Evolutionary conservation across 2,113 vertebrate species (phyloP).

Genomic region (Pelvicachromis taeniatus): DNA sequence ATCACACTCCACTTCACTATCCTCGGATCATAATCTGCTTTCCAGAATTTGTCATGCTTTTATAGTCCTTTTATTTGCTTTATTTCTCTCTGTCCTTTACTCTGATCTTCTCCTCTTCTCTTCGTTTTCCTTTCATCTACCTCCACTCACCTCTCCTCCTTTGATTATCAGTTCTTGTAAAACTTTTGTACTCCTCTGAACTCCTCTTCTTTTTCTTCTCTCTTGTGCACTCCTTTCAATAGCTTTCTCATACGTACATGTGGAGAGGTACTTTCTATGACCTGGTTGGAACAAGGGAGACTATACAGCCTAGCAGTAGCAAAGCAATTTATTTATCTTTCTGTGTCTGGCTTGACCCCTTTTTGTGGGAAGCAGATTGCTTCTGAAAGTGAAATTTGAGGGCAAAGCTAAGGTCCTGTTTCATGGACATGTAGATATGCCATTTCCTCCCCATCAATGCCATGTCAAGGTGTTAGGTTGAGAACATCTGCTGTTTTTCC

Average conservation of each 20-base stretch:
- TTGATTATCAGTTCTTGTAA: background rate
- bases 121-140: background rate
- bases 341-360: slow-evolving; percentile 39
- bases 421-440: slow-evolving; percentile 11
- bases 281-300: slow-evolving; percentile 38
- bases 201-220: background rate
- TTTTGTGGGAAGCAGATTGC: slow-evolving; percentile 63
- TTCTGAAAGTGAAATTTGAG: slow-evolving; percentile 50
- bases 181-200: background rate
- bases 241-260: background rate
- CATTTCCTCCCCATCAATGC: slow-evolving; percentile 37
- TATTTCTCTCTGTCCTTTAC: background rate
- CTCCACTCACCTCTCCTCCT: background rate
- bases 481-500: background rate
- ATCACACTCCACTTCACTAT: slow-evolving; percentile 6
- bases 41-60: slow-evolving; percentile 32
- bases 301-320: slow-evolving; percentile 26
- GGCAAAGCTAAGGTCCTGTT: slow-evolving; percentile 26
- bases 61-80: slow-evolving; percentile 25
- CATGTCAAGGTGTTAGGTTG: slow-evolving; percentile 17
- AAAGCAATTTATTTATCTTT: slow-evolving; percentile 67
- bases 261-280: slow-evolving; percentile 15
- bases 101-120: background rate
- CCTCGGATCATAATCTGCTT: slow-evolving; percentile 38
- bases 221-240: background rate